Percentiles rank a stretch among this genome's conserved stretches.
These are phyloP conservation scores for Acanthiza pusilla DNA, from an alignment of 2,797 vertebrate genomes.

Conservation along the genomic window DNA sequence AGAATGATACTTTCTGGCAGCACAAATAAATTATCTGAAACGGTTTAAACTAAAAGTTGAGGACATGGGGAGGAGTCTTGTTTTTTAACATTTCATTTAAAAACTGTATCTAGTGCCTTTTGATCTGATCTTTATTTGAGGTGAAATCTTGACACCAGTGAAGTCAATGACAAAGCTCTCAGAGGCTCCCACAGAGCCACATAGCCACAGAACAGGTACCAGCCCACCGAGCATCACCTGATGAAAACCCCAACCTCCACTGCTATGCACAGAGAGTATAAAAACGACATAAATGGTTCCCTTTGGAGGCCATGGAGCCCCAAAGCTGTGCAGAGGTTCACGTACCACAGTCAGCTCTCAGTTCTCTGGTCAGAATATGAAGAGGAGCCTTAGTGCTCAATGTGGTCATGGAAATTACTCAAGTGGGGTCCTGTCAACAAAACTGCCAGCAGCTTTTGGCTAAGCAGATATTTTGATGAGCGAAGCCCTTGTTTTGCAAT, in stretches of 20 bases:
- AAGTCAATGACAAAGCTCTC: neutral
- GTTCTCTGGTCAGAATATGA: neutral
- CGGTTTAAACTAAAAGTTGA: neutral
- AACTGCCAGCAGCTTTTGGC: neutral
- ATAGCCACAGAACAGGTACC: neutral
- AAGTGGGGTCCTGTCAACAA: neutral
- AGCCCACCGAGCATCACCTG: neutral
- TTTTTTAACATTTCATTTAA: neutral
- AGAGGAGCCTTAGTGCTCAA: neutral
- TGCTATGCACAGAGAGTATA: neutral
- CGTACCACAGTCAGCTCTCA: neutral
- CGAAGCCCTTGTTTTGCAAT: neutral
- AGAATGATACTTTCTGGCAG: neutral
- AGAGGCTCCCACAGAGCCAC: neutral
- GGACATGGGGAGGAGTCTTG: neutral
- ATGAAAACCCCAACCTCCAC: neutral
- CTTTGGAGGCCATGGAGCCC: neutral
- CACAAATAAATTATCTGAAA: neutral
- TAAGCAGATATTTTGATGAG: neutral
- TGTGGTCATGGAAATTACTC: accelerated
- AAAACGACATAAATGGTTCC: neutral
- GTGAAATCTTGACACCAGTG: neutral
- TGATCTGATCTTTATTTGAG: neutral
- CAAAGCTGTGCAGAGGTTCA: neutral
- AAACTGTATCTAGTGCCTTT: neutral